These are phyloP conservation scores for Drosophila baimaii DNA, from an alignment of 1,140 invertebrate genomes.

Conservation along the genomic window DNA sequence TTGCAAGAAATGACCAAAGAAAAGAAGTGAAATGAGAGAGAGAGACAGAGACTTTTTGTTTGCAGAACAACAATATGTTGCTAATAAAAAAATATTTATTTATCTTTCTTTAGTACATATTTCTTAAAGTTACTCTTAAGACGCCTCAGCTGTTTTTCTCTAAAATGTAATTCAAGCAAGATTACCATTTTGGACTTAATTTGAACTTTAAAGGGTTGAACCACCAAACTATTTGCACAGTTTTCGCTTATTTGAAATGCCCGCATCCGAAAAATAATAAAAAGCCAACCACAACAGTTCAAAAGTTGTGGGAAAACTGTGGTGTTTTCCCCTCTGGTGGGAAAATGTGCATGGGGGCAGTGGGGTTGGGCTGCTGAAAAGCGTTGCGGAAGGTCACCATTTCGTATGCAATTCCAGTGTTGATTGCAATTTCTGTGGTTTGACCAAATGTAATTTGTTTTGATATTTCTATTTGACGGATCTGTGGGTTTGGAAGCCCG, in stretches of 20 bases:
- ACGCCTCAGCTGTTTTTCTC: background rate
- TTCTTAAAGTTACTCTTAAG: background rate
- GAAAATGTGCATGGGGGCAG: conserved; percentile 3
- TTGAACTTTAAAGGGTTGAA: conserved; percentile 15
- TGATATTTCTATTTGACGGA: conserved; percentile 39
- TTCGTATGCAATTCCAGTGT: conserved; percentile 32
- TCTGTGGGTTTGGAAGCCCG: no score
- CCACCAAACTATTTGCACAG: conserved; percentile 1
- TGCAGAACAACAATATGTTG: no score
- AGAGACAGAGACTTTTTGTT: no score
- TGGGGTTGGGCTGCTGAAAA: background rate
- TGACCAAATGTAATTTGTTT: conserved; percentile 26
- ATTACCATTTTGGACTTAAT: conserved; percentile 18
- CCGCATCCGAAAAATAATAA: conserved; percentile 14
- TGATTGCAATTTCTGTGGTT: conserved; percentile 41
- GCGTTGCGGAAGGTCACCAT: conserved; percentile 3
- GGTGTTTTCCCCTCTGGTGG: conserved; percentile 6
- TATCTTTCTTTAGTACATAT: background rate
- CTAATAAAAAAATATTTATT: background rate
- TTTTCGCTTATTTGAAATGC: conserved; percentile 1
- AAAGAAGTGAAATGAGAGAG: background rate
- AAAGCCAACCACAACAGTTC: conserved; percentile 5
- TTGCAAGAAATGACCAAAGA: background rate
- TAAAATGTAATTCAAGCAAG: background rate
- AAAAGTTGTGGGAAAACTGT: conserved; percentile 5